Percentiles rank a stretch among this genome's conserved stretches.
These are phyloP conservation scores for Mustela nigripes DNA, from an alignment of 2,113 vertebrate genomes.

Conservation along the genomic window DNA sequence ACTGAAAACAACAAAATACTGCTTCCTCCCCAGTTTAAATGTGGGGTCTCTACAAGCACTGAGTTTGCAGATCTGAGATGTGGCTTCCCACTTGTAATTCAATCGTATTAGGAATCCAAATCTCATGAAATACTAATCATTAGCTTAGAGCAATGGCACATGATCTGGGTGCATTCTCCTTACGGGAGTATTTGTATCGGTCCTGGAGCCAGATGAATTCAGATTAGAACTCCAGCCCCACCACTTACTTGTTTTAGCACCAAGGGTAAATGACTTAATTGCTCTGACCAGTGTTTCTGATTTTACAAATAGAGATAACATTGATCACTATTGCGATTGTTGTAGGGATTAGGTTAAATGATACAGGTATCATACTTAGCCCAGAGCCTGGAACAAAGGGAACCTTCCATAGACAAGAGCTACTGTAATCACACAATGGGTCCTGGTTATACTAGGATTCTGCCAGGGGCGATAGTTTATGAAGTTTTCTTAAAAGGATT, in stretches of 20 bases:
- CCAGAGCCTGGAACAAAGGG: not conserved
- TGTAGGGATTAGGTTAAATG: not conserved
- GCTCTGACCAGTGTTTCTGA: not conserved
- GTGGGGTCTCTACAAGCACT: not conserved
- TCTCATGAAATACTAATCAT: constrained; percentile 5
- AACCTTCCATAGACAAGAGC: constrained; percentile 17
- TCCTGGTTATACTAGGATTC: constrained; percentile 13
- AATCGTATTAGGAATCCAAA: not conserved
- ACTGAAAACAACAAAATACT: not conserved
- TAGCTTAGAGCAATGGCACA: not conserved
- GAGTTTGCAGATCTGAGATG: not conserved
- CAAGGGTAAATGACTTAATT: not conserved
- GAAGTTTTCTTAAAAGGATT: constrained; percentile 36
- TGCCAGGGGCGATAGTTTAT: constrained; percentile 6
- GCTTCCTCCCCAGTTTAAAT: not conserved
- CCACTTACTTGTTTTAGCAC: not conserved
- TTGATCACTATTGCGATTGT: not conserved
- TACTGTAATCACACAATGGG: not conserved
- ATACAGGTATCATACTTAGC: not conserved
- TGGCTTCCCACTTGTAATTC: not conserved
- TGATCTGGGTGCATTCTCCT: not conserved
- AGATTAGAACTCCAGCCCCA: not conserved
- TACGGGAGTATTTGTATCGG: not conserved
- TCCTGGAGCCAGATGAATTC: not conserved
- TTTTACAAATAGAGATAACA: constrained; percentile 31